Evolutionary conservation across 2,113 vertebrate genomes (phyloP), one percentile per base, ranked within the genome.

Genomic region (Oreotrochilus melanogaster): DNA sequence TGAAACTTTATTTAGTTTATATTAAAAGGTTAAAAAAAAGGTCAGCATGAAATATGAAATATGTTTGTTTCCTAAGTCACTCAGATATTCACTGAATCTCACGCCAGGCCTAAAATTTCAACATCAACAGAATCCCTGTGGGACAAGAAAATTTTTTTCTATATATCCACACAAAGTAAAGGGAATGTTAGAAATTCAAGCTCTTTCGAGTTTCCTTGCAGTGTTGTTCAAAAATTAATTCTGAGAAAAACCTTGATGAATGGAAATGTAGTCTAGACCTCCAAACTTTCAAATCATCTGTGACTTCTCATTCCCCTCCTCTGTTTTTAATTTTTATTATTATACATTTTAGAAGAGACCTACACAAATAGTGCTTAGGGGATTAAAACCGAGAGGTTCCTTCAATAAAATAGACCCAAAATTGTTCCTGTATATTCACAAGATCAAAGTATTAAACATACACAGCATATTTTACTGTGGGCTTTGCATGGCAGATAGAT

Each of bases 71-170:
- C 78, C 78, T 67, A 92, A 75, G 62, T 69, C 53, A 43, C n/a
- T 95, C 66, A 54, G 57, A 82, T 60, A 83, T 86, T 76, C 64
- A 72, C 50, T 62, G 30, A 61, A 18, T 11, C 35, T 24, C 58
- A 76, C 53, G 54, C 27, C 71, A 86, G 71, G 24, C 62, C 54
- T 61, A 88, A 90, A 72, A 86, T 93, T 93, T 93, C 86, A 85
- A 95, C 89, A 90, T 76, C 67, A 88, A 39, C 67, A 86, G 35
- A 65, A 86, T 43, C 33, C 28, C 83, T 48, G 14, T 45, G 42
- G 22, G 42, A 86, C 54, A 86, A 76, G 54, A 53, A 83, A 73
- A 56, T 16, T 33, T 14, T 73, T 66, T 69, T 73, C 67, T 83
- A 18, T 66, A 57, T 76, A 73, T 21, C 43, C 61, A 75, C n/a